A percentile compares a stretch with the other conserved stretches of the same genome.
phyloP scores from a whole-genome alignment of 2,888 invertebrate genomes.

The Amphipoea oculea region DNA sequence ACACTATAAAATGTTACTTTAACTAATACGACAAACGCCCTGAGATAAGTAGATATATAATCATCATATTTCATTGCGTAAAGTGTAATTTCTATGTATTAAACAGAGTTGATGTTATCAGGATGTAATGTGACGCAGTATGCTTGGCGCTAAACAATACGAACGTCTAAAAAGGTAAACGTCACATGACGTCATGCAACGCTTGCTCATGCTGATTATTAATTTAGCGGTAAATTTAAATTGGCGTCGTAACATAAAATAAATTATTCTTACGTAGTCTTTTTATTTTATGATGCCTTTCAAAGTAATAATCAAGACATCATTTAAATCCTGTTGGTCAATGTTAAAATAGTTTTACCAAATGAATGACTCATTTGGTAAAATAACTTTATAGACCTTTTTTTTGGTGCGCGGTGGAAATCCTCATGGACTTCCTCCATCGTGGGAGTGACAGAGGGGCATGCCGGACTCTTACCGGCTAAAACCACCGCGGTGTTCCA shows the following conservation, averaged over 20 bases:
- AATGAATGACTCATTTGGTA: background rate
- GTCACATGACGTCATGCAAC: slow-evolving; percentile 79
- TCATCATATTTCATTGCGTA: slow-evolving; percentile 47
- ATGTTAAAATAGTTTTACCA: background rate
- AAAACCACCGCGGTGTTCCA: no score
- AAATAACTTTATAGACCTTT: background rate
- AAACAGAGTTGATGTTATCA: slow-evolving; percentile 4
- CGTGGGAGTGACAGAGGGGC: no score
- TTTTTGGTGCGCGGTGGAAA: no score
- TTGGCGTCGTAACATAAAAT: slow-evolving; percentile 21
- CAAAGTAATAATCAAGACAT: slow-evolving; percentile 16
- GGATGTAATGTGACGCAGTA: slow-evolving; percentile 43
- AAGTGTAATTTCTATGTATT: slow-evolving; percentile 32
- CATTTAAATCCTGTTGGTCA: background rate
- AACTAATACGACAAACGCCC: background rate
- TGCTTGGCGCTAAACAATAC: slow-evolving; percentile 33
- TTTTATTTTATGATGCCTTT: slow-evolving; percentile 23
- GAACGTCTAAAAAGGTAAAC: slow-evolving; percentile 59
- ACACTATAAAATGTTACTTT: slow-evolving; percentile 4
- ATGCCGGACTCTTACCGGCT: no score
- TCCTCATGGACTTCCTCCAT: no score
- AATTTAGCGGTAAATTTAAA: slow-evolving; percentile 78
- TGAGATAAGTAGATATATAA: slow-evolving; percentile 4
- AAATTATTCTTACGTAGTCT: slow-evolving; percentile 21
- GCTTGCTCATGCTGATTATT: slow-evolving; percentile 61